Conservation (phyloP, 2,888 invertebrate genomes). For the Rhagonycha lutea region DNA sequence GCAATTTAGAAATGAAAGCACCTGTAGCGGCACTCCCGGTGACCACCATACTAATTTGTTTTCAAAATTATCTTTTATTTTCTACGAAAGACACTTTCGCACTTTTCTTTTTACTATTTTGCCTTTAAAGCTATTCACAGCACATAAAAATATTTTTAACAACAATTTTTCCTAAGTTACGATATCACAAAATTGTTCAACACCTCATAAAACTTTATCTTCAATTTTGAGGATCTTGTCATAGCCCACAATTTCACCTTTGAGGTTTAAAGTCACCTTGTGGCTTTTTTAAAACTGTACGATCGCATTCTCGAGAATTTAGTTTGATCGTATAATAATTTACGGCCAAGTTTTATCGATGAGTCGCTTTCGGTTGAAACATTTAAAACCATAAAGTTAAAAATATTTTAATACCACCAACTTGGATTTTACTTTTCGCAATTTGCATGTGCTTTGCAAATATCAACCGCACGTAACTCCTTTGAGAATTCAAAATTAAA, state of each 20-base stretch:
- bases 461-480: neutral
- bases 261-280: neutral
- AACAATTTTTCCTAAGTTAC: neutral
- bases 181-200: neutral
- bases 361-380: neutral
- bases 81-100: neutral
- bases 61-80: neutral
- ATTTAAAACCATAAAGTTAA: neutral
- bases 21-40: constrained; percentile 6
- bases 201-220: neutral
- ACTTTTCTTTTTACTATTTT: neutral
- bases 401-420: neutral
- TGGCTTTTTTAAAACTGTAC: neutral
- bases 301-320: neutral
- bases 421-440: neutral
- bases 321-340: neutral
- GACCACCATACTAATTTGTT: neutral
- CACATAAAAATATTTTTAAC: neutral
- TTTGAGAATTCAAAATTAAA: constrained; percentile 15
- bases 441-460: constrained; percentile 6
- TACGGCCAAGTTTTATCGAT: neutral
- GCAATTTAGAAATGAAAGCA: constrained; percentile 9
- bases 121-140: neutral
- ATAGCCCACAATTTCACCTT: neutral
- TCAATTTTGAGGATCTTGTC: neutral